Percentiles rank a stretch among this genome's conserved stretches.
Evolutionary conservation across 2,888 invertebrate genomes (phyloP).

Genomic region (Andrena bicolor): DNA sequence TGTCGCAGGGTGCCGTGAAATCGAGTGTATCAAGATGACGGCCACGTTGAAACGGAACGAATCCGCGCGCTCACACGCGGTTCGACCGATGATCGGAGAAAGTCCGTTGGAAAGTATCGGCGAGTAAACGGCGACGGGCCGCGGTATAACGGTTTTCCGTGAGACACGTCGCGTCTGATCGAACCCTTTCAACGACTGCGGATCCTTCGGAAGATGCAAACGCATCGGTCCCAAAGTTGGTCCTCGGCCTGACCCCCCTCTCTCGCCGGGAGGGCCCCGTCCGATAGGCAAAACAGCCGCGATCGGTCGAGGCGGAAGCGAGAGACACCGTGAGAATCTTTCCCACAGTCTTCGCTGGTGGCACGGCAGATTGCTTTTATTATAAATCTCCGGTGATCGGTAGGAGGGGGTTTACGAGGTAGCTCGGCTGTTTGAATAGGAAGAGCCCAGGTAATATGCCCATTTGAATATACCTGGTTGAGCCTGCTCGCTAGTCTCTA

Average conservation of each 20-base stretch:
- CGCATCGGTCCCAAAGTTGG: slow-evolving; percentile 32
- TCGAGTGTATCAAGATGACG: neutral
- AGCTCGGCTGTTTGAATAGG: slow-evolving; percentile 83
- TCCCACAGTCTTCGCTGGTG: slow-evolving; percentile 82
- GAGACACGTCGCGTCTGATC: slow-evolving; percentile 61
- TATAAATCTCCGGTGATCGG: slow-evolving; percentile 84
- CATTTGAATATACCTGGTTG: slow-evolving; percentile 84
- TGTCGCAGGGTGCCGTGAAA: neutral
- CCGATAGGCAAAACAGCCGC: slow-evolving; percentile 80
- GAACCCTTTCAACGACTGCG: slow-evolving; percentile 57
- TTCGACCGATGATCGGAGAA: slow-evolving; percentile 55
- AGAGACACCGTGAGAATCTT: slow-evolving; percentile 75
- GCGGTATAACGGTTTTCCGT: slow-evolving; percentile 64
- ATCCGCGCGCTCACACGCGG: neutral
- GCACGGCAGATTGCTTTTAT: slow-evolving; percentile 79
- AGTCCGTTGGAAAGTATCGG: slow-evolving; percentile 57
- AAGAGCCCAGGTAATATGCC: slow-evolving; percentile 84
- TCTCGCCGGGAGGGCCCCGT: slow-evolving; percentile 8
- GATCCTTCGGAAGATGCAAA: slow-evolving; percentile 50
- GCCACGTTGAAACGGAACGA: neutral
- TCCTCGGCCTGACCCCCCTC: slow-evolving; percentile 4
- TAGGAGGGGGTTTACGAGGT: slow-evolving; percentile 62
- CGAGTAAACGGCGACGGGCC: slow-evolving; percentile 2
- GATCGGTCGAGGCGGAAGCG: slow-evolving; percentile 43
- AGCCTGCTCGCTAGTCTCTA: slow-evolving; percentile 33